These are phyloP conservation scores for Polia nebulosa DNA, from an alignment of 2,888 invertebrate species.

Conservation along the genomic window DNA sequence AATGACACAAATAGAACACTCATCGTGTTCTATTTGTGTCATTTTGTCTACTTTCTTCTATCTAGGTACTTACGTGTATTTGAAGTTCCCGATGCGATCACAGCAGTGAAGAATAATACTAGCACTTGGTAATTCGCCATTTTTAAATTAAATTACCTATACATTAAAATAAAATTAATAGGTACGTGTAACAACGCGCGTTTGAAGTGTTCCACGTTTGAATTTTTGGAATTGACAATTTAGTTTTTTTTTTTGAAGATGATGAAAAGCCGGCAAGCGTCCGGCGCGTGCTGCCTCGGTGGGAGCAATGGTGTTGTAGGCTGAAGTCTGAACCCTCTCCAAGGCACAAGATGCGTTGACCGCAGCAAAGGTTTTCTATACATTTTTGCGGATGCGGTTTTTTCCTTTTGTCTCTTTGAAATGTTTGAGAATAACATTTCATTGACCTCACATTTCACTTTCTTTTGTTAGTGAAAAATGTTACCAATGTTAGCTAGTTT, in stretches of 20 bases:
- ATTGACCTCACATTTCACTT: constrained; percentile 43
- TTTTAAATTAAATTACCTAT: constrained; percentile 60
- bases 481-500: not conserved
- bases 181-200: constrained; percentile 9
- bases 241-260: constrained; percentile 58
- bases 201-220: constrained; percentile 41
- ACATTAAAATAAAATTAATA: constrained; percentile 22
- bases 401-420: constrained; percentile 47
- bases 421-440: constrained; percentile 31
- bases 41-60: constrained; percentile 84
- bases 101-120: constrained; percentile 78
- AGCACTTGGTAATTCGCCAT: constrained; percentile 82
- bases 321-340: constrained; percentile 72
- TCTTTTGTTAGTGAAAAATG: constrained; percentile 35
- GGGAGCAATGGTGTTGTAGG: constrained; percentile 78
- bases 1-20: constrained; percentile 75
- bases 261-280: constrained; percentile 71
- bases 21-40: too few species aligned
- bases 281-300: constrained; percentile 77
- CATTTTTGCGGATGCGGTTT: constrained; percentile 60
- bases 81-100: constrained; percentile 79
- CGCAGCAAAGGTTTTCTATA: constrained; percentile 64
- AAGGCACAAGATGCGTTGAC: constrained; percentile 73
- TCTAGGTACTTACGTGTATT: constrained; percentile 87
- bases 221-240: constrained; percentile 43